phyloP scores from a whole-genome alignment of 2,888 invertebrate species.

The Polia nebulosa region DNA sequence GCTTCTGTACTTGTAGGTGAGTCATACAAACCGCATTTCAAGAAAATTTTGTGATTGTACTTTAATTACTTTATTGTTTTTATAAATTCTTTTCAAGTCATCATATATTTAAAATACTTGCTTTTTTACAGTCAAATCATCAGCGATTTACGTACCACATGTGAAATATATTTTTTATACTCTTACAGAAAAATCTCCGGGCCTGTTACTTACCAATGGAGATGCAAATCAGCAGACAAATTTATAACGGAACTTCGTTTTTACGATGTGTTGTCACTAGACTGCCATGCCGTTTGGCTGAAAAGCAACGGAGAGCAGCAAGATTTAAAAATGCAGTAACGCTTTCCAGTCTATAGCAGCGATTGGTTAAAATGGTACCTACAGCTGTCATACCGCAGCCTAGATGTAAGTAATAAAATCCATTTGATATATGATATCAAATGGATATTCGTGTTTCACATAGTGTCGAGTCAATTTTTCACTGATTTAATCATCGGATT shows the following conservation, averaged over 20 bases:
- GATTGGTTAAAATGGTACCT: slow-evolving; percentile 11
- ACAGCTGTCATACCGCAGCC: slow-evolving; percentile 8
- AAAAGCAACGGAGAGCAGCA: background rate
- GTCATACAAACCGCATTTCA: slow-evolving; percentile 55
- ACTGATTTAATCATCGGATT: slow-evolving; percentile 32
- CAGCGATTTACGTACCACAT: background rate
- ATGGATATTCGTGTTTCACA: slow-evolving; percentile 24
- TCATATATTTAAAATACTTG: background rate
- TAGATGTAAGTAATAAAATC: slow-evolving; percentile 30
- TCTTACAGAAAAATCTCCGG: slow-evolving; percentile 78
- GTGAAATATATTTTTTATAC: slow-evolving; percentile 35
- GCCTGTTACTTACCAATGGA: slow-evolving; percentile 71
- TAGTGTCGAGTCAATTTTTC: slow-evolving; percentile 37
- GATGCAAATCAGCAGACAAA: slow-evolving; percentile 66
- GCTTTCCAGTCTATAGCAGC: background rate
- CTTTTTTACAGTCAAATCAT: background rate
- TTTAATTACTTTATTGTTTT: background rate
- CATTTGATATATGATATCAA: slow-evolving; percentile 41
- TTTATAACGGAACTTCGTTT: slow-evolving; percentile 66
- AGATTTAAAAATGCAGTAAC: slow-evolving; percentile 1
- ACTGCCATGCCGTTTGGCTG: slow-evolving; percentile 5
- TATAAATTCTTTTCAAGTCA: slow-evolving; percentile 2
- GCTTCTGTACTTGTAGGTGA: slow-evolving; percentile 72
- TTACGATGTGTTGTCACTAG: slow-evolving; percentile 13
- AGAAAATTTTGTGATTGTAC: background rate